phyloP scores from a whole-genome alignment of 92 coral and sea anemone genomes.

The Micromussa lordhowensis region DNA sequence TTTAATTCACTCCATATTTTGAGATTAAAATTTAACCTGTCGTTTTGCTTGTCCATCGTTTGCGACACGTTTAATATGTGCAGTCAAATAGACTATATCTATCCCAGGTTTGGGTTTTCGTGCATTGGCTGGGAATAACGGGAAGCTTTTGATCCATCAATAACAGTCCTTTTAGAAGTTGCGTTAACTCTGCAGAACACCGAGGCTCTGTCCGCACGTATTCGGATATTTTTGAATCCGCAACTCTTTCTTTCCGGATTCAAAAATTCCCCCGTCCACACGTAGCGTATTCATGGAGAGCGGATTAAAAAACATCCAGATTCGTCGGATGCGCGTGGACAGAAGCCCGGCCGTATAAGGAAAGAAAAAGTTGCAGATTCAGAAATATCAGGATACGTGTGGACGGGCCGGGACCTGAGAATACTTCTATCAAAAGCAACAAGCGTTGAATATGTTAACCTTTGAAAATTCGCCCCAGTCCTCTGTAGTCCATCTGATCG shows the following conservation, averaged over 20 bases:
- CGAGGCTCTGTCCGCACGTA: no score
- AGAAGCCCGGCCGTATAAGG: no score
- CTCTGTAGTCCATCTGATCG: conserved; percentile 91
- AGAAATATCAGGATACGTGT: no score
- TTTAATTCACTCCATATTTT: not conserved
- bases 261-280: no score
- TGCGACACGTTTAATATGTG: not conserved
- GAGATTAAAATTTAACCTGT: not conserved
- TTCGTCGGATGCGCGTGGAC: no score
- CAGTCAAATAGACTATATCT: not conserved
- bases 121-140: not conserved
- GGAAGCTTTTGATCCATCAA: not conserved
- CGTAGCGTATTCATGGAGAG: no score
- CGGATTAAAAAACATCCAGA: no score
- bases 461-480: conserved; percentile 84
- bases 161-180: not conserved
- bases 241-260: no score
- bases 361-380: no score
- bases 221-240: no score
- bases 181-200: not conserved
- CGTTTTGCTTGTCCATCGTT: not conserved
- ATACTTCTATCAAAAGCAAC: not conserved
- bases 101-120: not conserved
- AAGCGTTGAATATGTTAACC: conserved; percentile 32
- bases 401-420: no score